A percentile compares a stretch with the other conserved stretches of the same genome.
Evolutionary conservation across 2,888 invertebrate species (phyloP).

Genomic region (Caenorhabditis sp.): DNA sequence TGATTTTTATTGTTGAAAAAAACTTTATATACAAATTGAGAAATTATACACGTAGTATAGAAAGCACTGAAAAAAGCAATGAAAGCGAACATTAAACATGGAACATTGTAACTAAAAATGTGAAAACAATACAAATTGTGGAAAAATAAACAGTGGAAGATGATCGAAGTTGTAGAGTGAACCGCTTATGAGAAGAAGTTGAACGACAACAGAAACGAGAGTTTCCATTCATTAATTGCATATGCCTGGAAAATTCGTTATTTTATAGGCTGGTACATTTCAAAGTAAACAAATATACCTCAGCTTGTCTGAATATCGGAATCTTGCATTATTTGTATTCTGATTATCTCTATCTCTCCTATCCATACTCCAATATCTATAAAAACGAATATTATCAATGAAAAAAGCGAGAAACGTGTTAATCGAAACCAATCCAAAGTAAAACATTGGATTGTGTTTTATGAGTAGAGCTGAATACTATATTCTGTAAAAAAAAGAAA

Average conservation of each 20-base stretch:
- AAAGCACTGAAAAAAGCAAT: not conserved
- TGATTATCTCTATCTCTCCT: constrained; percentile 38
- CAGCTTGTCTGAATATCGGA: constrained; percentile 27
- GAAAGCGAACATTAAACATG: constrained; percentile 1
- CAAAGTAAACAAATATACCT: constrained; percentile 6
- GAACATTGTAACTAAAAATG: too few relatives aligned
- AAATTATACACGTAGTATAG: constrained; percentile 4
- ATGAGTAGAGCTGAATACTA: too few relatives aligned
- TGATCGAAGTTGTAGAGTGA: constrained; percentile 28
- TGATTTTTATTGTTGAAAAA: constrained; percentile 2
- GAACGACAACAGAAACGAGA: constrained; percentile 52
- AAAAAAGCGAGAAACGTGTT: too few relatives aligned
- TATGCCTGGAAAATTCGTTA: constrained; percentile 31
- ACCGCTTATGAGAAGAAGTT: constrained; percentile 16
- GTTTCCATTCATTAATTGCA: constrained; percentile 50
- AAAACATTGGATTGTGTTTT: too few relatives aligned
- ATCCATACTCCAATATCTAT: constrained; percentile 48
- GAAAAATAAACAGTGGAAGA: too few relatives aligned
- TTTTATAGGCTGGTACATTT: not conserved
- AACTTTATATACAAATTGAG: not conserved
- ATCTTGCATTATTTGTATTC: constrained; percentile 22
- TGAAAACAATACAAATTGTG: too few relatives aligned
- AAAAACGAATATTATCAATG: too few relatives aligned
- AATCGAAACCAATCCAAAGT: too few relatives aligned
- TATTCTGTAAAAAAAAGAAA: too few relatives aligned